A percentile compares a stretch with the other conserved stretches of the same genome.
These are phyloP conservation scores for Adelognathus sp. DNA, from an alignment of 2,888 invertebrate genomes.

Conservation along the genomic window DNA sequence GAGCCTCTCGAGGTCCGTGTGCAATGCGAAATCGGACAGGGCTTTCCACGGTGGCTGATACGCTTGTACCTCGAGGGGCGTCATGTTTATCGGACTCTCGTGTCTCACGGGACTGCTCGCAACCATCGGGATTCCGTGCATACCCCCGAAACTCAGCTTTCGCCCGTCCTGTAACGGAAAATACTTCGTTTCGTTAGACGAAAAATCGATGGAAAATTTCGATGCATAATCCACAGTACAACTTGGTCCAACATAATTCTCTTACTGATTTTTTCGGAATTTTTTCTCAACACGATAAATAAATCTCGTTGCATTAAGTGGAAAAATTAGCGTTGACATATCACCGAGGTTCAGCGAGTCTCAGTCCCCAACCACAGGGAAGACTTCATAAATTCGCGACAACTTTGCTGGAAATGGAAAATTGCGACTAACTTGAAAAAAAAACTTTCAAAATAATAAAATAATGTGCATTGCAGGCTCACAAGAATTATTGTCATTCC, in stretches of 20 bases:
- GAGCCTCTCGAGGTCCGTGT: slow-evolving; percentile 94
- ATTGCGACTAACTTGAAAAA: no score
- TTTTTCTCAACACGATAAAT: no score
- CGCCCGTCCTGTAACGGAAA: slow-evolving; percentile 92
- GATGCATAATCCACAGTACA: neutral
- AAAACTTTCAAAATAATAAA: no score
- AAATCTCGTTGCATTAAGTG: no score
- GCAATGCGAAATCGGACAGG: slow-evolving; percentile 96
- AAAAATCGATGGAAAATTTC: slow-evolving; percentile 29
- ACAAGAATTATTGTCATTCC: no score
- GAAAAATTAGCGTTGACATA: no score
- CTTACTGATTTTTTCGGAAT: no score
- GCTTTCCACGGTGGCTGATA: slow-evolving; percentile 99
- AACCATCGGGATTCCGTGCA: slow-evolving; percentile 99
- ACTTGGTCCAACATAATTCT: neutral
- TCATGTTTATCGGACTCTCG: slow-evolving; percentile 93
- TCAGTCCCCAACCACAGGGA: no score
- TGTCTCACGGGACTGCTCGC: slow-evolving; percentile 96
- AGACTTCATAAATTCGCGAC: no score
- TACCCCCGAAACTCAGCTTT: slow-evolving; percentile 95
- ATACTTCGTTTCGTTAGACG: slow-evolving; percentile 81
- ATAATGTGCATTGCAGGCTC: no score
- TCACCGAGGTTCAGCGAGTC: no score
- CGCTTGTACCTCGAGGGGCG: slow-evolving; percentile 94
- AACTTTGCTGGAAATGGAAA: no score